Conservation (phyloP, 2,888 invertebrate genomes). For the Pseudoips prasinana region DNA sequence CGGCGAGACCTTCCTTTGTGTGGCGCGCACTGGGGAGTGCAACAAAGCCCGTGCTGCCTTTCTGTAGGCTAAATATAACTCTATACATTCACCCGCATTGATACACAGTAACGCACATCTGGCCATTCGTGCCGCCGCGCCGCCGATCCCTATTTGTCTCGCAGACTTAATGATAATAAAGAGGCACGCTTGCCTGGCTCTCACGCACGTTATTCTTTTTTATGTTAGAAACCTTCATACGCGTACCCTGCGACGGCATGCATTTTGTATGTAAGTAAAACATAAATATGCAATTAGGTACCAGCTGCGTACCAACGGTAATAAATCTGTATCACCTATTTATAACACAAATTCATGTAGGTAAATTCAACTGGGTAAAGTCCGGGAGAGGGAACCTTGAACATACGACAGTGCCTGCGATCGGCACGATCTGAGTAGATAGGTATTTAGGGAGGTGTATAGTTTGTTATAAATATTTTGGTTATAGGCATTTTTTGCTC, state of each 20-base stretch:
- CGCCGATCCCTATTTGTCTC: slow-evolving; percentile 37
- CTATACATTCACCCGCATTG: slow-evolving; percentile 57
- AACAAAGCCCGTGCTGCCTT: slow-evolving; percentile 76
- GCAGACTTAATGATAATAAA: slow-evolving; percentile 38
- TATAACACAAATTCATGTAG: too few species aligned
- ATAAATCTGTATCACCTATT: too few species aligned
- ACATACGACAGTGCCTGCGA: too few species aligned
- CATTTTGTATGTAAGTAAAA: not conserved
- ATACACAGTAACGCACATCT: slow-evolving; percentile 69
- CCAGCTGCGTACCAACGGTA: not conserved
- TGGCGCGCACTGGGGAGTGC: slow-evolving; percentile 63
- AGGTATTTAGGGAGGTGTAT: too few species aligned
- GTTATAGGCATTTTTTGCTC: too few species aligned
- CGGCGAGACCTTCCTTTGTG: slow-evolving; percentile 74
- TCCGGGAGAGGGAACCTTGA: too few species aligned
- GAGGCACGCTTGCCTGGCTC: slow-evolving; percentile 13
- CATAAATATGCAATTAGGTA: not conserved
- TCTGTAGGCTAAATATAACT: slow-evolving; percentile 78
- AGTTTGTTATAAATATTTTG: too few species aligned
- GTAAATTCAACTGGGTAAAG: too few species aligned
- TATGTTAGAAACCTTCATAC: too few species aligned
- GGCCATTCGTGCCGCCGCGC: slow-evolving; percentile 48
- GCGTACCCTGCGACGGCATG: not conserved
- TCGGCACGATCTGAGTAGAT: too few species aligned
- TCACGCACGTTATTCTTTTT: slow-evolving; percentile 16